These are phyloP conservation scores for Takifugu bimaculatus DNA, from an alignment of 2,113 vertebrate species.

Conservation along the genomic window DNA sequence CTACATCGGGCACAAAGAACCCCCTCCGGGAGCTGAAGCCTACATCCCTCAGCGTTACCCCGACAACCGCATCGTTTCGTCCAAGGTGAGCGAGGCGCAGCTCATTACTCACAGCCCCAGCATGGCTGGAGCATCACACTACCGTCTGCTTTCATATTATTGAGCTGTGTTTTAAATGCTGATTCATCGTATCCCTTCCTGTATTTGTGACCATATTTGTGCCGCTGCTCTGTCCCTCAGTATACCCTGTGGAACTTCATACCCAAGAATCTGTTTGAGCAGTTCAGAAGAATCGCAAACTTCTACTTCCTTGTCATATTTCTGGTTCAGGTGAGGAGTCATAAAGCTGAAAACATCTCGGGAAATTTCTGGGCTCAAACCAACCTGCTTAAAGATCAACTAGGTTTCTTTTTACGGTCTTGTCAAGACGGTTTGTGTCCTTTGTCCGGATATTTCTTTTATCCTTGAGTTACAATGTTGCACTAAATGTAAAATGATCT, in stretches of 20 bases:
- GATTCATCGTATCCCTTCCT: constrained; percentile 17
- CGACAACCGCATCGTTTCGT: constrained; percentile 94
- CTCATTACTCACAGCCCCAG: constrained; percentile 3
- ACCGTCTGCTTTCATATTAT: constrained; percentile 13
- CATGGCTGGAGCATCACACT: constrained; percentile 14
- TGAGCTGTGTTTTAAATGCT: constrained; percentile 26
- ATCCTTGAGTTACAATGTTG: not conserved
- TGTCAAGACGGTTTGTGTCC: too few species aligned
- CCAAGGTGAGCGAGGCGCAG: constrained; percentile 79
- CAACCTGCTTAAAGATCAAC: not conserved
- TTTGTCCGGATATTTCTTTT: not conserved
- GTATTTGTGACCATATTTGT: constrained; percentile 5
- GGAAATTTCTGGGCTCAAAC: not conserved
- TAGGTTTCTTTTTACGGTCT: too few species aligned
- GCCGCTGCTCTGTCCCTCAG: constrained; percentile 64
- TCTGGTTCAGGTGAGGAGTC: constrained; percentile 89
- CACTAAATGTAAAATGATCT: constrained; percentile 2
- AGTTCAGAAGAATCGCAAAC: constrained; percentile 98
- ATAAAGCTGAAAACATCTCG: not conserved
- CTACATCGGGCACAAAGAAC: constrained; percentile 92
- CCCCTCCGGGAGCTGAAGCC: constrained; percentile 87
- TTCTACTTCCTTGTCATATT: constrained; percentile 99
- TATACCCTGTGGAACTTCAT: constrained; percentile 99
- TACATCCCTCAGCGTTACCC: constrained; percentile 96
- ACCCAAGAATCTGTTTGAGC: constrained; percentile 97